Conservation (phyloP, 2,888 invertebrate species). For the Pteria penguin region DNA sequence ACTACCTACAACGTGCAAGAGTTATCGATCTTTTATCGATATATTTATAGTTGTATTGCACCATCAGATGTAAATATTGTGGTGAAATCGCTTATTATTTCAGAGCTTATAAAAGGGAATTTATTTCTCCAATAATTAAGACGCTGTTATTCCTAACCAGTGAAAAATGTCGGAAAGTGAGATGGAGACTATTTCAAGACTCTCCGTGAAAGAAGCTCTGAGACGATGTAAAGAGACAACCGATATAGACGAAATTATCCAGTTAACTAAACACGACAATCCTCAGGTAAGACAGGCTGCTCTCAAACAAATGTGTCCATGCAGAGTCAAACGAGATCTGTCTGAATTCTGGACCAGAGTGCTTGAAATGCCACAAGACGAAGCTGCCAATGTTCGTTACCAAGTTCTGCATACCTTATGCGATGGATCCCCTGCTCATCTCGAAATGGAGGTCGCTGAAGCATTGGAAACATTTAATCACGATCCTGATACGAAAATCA, state of each 20-base stretch:
- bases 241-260: constrained; percentile 74
- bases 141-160: too few species aligned
- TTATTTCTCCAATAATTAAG: too few species aligned
- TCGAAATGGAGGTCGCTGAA: constrained; percentile 74
- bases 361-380: constrained; percentile 74
- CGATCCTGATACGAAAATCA: constrained; percentile 71
- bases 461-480: constrained; percentile 75
- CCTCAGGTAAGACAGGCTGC: constrained; percentile 75
- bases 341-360: constrained; percentile 76
- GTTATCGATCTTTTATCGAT: too few species aligned
- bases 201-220: too few species aligned
- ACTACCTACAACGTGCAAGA: too few species aligned
- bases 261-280: constrained; percentile 70
- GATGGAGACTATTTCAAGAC: too few species aligned
- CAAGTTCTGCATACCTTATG: constrained; percentile 78
- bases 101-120: too few species aligned
- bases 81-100: too few species aligned
- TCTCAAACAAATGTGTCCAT: constrained; percentile 78
- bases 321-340: constrained; percentile 76
- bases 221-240: constrained; percentile 71
- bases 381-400: constrained; percentile 68
- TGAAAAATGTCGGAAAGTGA: too few species aligned
- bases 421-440: constrained; percentile 77
- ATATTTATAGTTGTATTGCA: too few species aligned
- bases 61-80: too few species aligned